These are phyloP conservation scores for Loripinus fragilis DNA, from an alignment of 2,888 invertebrate species.

Conservation along the genomic window DNA sequence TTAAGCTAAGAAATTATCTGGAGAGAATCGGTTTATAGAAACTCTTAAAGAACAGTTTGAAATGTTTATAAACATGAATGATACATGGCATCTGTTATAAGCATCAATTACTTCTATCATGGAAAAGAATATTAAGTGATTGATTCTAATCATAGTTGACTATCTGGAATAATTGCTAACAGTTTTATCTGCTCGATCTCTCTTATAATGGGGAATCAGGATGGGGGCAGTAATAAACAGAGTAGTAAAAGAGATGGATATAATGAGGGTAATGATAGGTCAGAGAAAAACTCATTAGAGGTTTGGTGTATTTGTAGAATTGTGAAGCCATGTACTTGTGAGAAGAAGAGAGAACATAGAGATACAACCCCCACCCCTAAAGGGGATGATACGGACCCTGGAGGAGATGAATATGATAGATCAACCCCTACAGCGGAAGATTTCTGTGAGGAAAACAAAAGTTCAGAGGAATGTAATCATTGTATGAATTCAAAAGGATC, in stretches of 20 bases:
- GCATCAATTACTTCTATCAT: not conserved
- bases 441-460: not conserved
- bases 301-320: constrained; percentile 63
- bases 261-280: not conserved
- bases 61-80: not conserved
- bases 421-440: constrained; percentile 37
- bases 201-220: constrained; percentile 13
- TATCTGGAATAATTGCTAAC: constrained; percentile 8
- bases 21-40: not conserved
- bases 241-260: not conserved
- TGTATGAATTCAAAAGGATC: not conserved
- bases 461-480: constrained; percentile 6
- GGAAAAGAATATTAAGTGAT: not conserved
- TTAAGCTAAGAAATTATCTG: no score
- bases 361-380: constrained; percentile 51
- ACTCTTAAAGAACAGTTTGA: constrained; percentile 4
- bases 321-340: constrained; percentile 49
- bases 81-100: constrained; percentile 17
- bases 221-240: constrained; percentile 13
- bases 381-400: not conserved
- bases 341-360: constrained; percentile 22
- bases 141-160: not conserved
- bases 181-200: not conserved
- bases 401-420: constrained; percentile 28
- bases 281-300: constrained; percentile 47